Conservation (phyloP, 2,797 vertebrate species). For the Myotis myotis region DNA sequence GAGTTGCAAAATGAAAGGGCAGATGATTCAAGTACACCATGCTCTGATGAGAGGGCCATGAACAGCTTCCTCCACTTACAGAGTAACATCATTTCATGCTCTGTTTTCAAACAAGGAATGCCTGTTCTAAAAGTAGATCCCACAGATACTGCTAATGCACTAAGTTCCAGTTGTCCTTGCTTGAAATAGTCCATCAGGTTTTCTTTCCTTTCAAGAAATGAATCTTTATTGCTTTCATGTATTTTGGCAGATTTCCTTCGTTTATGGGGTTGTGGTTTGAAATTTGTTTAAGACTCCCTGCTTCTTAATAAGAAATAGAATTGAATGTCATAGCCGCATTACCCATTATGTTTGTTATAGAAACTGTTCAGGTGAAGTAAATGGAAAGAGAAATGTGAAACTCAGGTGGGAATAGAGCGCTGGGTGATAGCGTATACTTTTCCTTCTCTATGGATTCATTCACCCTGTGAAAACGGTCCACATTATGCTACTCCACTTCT, state of each 20-base stretch:
- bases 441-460: background rate
- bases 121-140: conserved; percentile 69
- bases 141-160: background rate
- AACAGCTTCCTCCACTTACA: conserved; percentile 31
- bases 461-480: background rate
- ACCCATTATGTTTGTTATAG: conserved; percentile 51
- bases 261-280: conserved; percentile 48
- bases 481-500: background rate
- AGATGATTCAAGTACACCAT: conserved; percentile 35
- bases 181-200: conserved; percentile 47
- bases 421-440: background rate
- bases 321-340: background rate
- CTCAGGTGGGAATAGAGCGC: conserved; percentile 22
- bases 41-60: conserved; percentile 42
- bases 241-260: conserved; percentile 64
- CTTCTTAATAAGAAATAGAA: conserved; percentile 43
- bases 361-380: conserved; percentile 46
- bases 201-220: conserved; percentile 37
- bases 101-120: conserved; percentile 68
- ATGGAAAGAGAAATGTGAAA: conserved; percentile 51
- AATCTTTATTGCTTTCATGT: conserved; percentile 52
- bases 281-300: conserved; percentile 68
- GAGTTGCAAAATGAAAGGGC: conserved; percentile 58
- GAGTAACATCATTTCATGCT: conserved; percentile 57
- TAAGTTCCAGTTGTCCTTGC: conserved; percentile 26